Percentiles rank a stretch among this genome's conserved stretches.
These are phyloP conservation scores for Xiphophorus maculatus DNA, from an alignment of 2,113 vertebrate species.

Conservation along the genomic window DNA sequence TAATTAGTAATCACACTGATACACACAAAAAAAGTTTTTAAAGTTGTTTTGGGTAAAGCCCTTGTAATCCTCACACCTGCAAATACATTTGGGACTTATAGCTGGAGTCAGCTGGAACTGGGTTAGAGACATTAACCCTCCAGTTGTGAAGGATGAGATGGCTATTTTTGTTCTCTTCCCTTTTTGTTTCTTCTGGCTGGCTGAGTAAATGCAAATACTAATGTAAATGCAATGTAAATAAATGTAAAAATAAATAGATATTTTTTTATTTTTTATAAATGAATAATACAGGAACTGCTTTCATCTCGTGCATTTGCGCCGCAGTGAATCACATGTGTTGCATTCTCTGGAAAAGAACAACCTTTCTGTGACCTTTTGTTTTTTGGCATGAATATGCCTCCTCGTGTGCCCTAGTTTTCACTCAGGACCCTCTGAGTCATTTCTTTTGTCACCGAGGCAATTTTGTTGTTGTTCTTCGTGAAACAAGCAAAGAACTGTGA, in stretches of 20 bases:
- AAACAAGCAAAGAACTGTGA: not conserved
- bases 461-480: not conserved
- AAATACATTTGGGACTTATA: not conserved
- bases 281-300: slow-evolving; percentile 53
- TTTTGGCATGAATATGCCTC: slow-evolving; percentile 9
- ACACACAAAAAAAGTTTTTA: not conserved
- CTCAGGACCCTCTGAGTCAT: not conserved
- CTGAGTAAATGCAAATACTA: slow-evolving; percentile 40
- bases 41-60: not conserved
- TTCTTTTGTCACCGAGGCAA: not conserved
- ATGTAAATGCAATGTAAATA: too few relatives aligned
- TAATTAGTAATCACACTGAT: not conserved
- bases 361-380: slow-evolving; percentile 44
- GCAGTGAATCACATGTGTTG: slow-evolving; percentile 14
- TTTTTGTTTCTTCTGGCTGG: slow-evolving; percentile 8
- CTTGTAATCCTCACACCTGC: not conserved
- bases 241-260: too few relatives aligned
- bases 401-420: slow-evolving; percentile 7
- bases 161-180: slow-evolving; percentile 27
- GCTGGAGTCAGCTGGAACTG: not conserved
- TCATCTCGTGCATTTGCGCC: slow-evolving; percentile 43
- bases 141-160: slow-evolving; percentile 29
- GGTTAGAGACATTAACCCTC: slow-evolving; percentile 26
- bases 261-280: not conserved
- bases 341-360: slow-evolving; percentile 17